These are phyloP conservation scores for Lichenostomus cassidix DNA, from an alignment of 2,113 vertebrate species.

Conservation along the genomic window DNA sequence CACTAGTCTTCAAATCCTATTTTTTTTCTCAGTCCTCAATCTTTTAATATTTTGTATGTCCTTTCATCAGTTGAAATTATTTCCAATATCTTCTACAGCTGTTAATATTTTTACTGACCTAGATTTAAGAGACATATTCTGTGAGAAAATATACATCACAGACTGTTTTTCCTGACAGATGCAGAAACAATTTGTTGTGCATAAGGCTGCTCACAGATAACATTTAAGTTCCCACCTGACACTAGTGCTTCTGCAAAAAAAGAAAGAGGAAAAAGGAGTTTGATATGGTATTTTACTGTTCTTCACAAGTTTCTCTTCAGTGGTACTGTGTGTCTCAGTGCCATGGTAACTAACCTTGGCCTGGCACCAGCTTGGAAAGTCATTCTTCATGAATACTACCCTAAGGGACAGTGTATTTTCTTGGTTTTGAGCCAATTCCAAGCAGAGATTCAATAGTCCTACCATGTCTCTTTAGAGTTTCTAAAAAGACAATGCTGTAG, in stretches of 20 bases:
- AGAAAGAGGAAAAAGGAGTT: background rate
- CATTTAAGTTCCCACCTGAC: background rate
- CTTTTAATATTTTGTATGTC: background rate
- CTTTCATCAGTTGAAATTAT: background rate
- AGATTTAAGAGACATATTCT: background rate
- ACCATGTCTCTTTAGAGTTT: background rate
- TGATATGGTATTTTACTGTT: background rate
- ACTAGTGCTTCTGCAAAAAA: background rate
- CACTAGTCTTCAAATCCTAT: background rate
- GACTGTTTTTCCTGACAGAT: background rate
- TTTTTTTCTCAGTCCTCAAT: background rate
- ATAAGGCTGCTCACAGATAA: background rate
- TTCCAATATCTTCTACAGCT: background rate
- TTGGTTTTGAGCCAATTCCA: background rate
- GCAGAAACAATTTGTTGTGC: background rate
- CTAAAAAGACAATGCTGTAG: background rate
- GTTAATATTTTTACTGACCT: background rate
- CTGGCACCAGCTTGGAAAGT: background rate
- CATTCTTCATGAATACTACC: background rate
- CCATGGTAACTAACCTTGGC: background rate
- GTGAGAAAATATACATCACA: background rate
- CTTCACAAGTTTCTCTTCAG: background rate
- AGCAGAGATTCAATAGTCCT: background rate
- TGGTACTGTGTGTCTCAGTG: background rate
- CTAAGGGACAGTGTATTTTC: background rate